Base-by-base conservation (phyloP, 2,113 vertebrate species). In the Craseonycteris thonglongyai region DNA sequence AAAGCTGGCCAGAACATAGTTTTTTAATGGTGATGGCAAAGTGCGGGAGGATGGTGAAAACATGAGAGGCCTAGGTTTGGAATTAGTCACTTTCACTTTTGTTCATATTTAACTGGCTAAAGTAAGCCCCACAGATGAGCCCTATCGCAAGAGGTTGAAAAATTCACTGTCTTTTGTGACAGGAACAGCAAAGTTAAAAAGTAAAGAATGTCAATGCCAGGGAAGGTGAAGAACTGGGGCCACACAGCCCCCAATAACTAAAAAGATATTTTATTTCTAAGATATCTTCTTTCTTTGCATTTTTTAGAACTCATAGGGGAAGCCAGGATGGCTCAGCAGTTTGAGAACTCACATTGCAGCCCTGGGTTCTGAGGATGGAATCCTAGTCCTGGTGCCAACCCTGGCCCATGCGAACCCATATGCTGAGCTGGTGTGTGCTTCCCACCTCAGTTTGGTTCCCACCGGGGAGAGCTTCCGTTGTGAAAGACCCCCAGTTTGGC, bases 261-360 rank as follows among this genome's bases (percentile, higher is more conserved):
- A 7, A 65, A 71, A 6, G 45, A 42, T 9, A 5, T n/a, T 59
- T 78, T 63, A n/a, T 54, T 96, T 45, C 19, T n/a, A 33, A 69
- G 33, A 56, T 1, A 0, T 68, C 2, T 13, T 75, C 15, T 7
- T 47, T 63, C 24, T 19, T 0, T n/a, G 30, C 0, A 24, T 3
- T 82, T 24, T 56, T 87, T 38, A 47, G 33, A 80, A 35, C 11
- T 21, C 9, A 40, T 5, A 19, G 5, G n/a, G n/a, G n/a, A n/a
- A n/a, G n/a, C n/a, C n/a, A n/a, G n/a, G n/a, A n/a, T n/a, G n/a
- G n/a, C n/a, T n/a, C n/a, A n/a, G n/a, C n/a, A n/a, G n/a, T n/a
- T n/a, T n/a, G n/a, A n/a, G n/a, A n/a, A n/a, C n/a, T n/a, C n/a
- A n/a, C n/a, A n/a, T n/a, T n/a, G n/a, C n/a, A n/a, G n/a, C n/a